Base-by-base conservation (phyloP, 2,113 vertebrate species). In the Corythornis vintsioides region DNA sequence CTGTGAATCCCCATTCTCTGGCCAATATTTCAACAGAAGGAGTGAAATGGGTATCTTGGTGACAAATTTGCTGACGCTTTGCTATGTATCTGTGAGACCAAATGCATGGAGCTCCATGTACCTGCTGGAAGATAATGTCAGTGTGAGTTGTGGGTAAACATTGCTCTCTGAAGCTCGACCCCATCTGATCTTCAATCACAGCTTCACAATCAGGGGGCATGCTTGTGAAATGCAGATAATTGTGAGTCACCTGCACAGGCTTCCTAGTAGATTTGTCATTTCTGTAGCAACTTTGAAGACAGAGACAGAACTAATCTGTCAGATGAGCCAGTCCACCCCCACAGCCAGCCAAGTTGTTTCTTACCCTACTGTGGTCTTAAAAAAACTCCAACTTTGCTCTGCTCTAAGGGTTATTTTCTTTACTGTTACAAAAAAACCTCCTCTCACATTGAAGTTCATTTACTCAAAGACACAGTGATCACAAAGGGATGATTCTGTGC, bases 291-390 rank as follows among this genome's bases (percentile, higher is more conserved):
- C 50, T 31, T 69, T 47, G 47, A 92, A 87, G 64, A 73, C 63
- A 76, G 69, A 83, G 47, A 66, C 0, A 9, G 20, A 71, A 92
- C 28, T 47, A 63, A 47, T 82, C 53, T 78, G 29, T 52, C 79
- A 92, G n/a, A 83, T 91, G 43, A 83, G 48, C 84, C 79, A 64
- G 52, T 71, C 75, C 71, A 85, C 64, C 81, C 81, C 64, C 64
- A 76, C 59, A 83, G 43, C 17, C 47, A 88, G 53, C 29, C 55
- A 80, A 53, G 74, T 64, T 53, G 18, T 66, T 83, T 82, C 66
- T 76, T 87, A 79, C 20, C 6, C 33, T 73, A 28, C 28, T 28
- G 20, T 57, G 45, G 11, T 65, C 80, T 48, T 24, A 4, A 75
- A 76, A 67, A 61, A 22, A 3, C 19, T 29, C 48, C 48, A 29